These are phyloP conservation scores for Agrochola lota DNA, from an alignment of 2,888 invertebrate genomes.

Conservation along the genomic window DNA sequence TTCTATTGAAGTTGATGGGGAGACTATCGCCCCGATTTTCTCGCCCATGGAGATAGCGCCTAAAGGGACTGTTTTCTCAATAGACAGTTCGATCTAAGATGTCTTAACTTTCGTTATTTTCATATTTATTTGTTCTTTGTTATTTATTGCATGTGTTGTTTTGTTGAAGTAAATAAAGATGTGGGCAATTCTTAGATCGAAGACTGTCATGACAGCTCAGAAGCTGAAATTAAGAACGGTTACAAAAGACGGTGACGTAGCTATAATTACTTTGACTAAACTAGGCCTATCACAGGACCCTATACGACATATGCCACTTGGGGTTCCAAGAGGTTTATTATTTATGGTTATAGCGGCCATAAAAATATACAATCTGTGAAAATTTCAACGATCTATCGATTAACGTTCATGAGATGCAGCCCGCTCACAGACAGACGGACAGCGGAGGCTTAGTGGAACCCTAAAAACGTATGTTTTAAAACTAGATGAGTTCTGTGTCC, in stretches of 20 bases:
- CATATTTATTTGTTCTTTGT: slow-evolving; percentile 22
- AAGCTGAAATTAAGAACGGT: neutral
- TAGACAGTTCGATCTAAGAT: neutral
- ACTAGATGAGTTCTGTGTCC: neutral
- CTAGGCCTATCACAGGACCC: neutral
- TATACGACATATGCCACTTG: too few relatives aligned
- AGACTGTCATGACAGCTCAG: neutral
- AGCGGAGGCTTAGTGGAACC: too few relatives aligned
- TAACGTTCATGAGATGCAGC: too few relatives aligned
- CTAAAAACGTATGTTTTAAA: neutral
- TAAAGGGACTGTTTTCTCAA: neutral
- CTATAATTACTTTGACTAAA: neutral
- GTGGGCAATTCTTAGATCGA: neutral
- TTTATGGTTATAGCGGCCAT: too few relatives aligned
- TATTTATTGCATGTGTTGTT: slow-evolving; percentile 29
- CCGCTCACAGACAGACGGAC: too few relatives aligned
- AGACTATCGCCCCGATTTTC: too few relatives aligned
- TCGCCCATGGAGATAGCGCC: too few relatives aligned
- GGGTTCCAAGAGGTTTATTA: too few relatives aligned
- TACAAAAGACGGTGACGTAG: neutral
- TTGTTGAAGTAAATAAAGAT: neutral
- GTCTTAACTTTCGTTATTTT: neutral
- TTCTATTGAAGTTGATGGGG: neutral
- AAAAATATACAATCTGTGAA: too few relatives aligned
- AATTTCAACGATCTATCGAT: too few relatives aligned